Evolutionary conservation across 2,113 vertebrate species (phyloP), one percentile per base, ranked within the genome.

Genomic region (Ibidorhyncha struthersii): DNA sequence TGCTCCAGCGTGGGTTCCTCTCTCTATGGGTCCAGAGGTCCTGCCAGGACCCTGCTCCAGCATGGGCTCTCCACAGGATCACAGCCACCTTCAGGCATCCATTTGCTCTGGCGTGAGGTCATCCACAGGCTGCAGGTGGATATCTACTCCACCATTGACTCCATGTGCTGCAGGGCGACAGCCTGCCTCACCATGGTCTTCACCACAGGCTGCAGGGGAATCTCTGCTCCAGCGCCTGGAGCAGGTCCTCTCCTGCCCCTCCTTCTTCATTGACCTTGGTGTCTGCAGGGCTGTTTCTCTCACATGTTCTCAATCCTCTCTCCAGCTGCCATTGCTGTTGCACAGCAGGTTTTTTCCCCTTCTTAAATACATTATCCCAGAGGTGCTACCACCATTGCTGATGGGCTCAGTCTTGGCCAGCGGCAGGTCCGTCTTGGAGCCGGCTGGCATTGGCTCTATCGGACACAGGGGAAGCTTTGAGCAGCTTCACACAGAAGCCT

Each of bases 211-310:
- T 74, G 27, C 67, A 40, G 21, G 49, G 67, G 17, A 40, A 62
- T 13, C 40, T 41, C 69, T 32, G n/a, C 69, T 61, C 56, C 0
- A 0, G 26, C 0, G 0, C 20, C 19, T n/a, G 7, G 12, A 49
- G 12, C 23, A 61, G 1, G 12, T 50, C 16, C 8, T 49, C 14
- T 50, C 16, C 8, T 49, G 5, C 2, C 36, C 2, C 8, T 55
- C 18, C 58, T 50, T 32, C 58, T 50, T 32, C 81, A 47, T 21
- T 73, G 36, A 30, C 21, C 26, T 67, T 4, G 5, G 17, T 32
- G 14, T 21, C 32, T 67, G 40, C 52, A 78, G 32, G 5, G 40
- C 2, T 82, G 58, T 40, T 72, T 14, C 50, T 66, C 14, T 77
- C 36, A 27, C 25, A 25, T 32, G 8, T 61, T 71, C 38, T 71